Base-by-base conservation (phyloP, 2,797 vertebrate genomes). In the Micropoecilia bifurca region DNA sequence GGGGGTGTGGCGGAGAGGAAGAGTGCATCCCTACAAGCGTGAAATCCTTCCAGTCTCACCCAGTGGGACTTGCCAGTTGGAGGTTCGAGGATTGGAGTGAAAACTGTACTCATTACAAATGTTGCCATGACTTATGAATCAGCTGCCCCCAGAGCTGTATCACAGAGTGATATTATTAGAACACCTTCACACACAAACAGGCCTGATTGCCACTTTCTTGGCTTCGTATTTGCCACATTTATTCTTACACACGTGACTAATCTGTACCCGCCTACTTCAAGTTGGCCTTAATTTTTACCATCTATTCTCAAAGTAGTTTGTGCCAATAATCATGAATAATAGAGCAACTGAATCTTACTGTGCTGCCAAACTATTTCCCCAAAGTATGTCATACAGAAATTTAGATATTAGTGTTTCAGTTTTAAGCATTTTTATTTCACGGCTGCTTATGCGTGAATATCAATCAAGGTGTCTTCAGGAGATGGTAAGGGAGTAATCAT, bases 21-120 rank as follows among this genome's bases (percentile, higher is more conserved):
- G 80, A 86, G 89, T 79, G 47, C 66, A 75, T 91, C 87, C 77
- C 84, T 77, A 81, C 61, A 86, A 91, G 79, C 73, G 63, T 86
- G 87, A 91, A 84, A 87, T 84, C 87, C 77, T 16, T 4, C 57
- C 16, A 30, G 77, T 81, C 66, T 81, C 66, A 18, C 71, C 78
- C 78, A 39, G 14, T 28, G 41, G 81, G 81, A 30, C 75, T 55
- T 25, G 39, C 80, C 53, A 55, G 72, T 73, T 4, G 7, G 66
- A 77, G 80, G 71, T 84, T 76, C 77, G 78, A 61, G 73, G 73
- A 81, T 88, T 87, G 80, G 48, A 36, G 69, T 80, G 69, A 76
- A 89, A 83, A 73, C 71, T 74, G 0, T n/a, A 47, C 74, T 50
- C 48, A 68, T 82, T 76, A 86, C 77, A 85, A 88, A 79, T 74